phyloP scores from a whole-genome alignment of 2,797 vertebrate species.

The Natrix natrix region DNA sequence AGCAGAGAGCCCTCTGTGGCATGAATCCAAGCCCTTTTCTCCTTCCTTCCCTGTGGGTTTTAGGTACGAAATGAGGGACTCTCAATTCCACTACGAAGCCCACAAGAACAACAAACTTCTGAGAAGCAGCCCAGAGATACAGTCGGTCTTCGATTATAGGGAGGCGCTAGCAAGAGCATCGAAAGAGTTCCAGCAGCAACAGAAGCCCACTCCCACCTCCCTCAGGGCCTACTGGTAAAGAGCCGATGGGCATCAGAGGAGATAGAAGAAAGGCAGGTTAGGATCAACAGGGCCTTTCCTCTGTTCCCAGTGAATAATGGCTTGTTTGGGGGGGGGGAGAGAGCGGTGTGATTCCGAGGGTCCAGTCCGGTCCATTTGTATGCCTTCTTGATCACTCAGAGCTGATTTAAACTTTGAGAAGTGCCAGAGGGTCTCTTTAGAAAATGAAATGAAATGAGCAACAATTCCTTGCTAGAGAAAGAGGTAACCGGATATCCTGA shows the following conservation, averaged over 20 bases:
- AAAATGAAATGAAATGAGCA: background rate
- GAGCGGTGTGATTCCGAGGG: too few species aligned
- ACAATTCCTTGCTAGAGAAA: background rate
- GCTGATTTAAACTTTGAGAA: background rate
- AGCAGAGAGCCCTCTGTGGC: background rate
- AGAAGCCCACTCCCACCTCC: constrained; percentile 8
- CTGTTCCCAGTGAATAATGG: background rate
- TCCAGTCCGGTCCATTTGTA: too few species aligned
- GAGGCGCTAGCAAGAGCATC: constrained; percentile 33
- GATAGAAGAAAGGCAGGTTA: background rate
- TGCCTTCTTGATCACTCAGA: background rate
- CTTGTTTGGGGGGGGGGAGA: background rate
- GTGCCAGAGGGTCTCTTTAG: too few species aligned
- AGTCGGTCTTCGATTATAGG: constrained; percentile 24
- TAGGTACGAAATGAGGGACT: constrained; percentile 31
- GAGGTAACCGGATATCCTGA: background rate
- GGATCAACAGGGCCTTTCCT: background rate
- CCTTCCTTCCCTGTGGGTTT: background rate
- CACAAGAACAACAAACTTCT: constrained; percentile 52
- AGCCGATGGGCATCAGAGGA: background rate
- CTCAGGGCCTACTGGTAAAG: background rate
- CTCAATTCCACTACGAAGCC: constrained; percentile 57
- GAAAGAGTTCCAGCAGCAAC: constrained; percentile 31
- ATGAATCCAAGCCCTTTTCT: background rate
- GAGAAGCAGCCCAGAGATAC: constrained; percentile 35